Evolutionary conservation across 2,797 vertebrate genomes (phyloP), one percentile per base, ranked within the genome.

Genomic region (Fistularia commersonii): DNA sequence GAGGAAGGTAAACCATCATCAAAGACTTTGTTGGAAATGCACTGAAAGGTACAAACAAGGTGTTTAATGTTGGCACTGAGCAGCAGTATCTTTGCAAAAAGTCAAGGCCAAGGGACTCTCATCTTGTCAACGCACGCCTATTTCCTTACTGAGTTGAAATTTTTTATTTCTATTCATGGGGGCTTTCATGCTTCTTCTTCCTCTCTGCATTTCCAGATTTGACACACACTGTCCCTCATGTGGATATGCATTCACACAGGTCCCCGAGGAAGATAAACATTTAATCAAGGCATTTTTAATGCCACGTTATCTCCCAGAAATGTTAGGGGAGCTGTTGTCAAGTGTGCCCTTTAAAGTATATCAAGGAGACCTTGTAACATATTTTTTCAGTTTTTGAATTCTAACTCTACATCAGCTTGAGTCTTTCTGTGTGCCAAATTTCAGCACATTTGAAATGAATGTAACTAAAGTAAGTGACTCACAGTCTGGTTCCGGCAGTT

Each of bases 41-140:
- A 70, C 55, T 51, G 61, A 58, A 60, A 51, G 54, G 58, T 72
- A 63, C 50, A 64, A 64, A 76, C 37, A 36, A 42, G 44, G 48
- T 64, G 64, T 65, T 76, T 72, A 77, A 81, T 68, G 49, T 53
- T 32, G 46, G 52, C 49, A 54, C 50, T 36, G 41, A 65, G 64
- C 48, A 14, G 73, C 66, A 53, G 63, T 54, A 60, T 70, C 64
- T 61, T 70, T 7, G 79, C 82, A 77, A 36, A 54, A 6, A 69
- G 77, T 82, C 66, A 7, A 78, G 58, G 68, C 77, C 64, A 8
- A 15, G 67, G 75, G 80, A 82, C 59, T 51, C 48, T 52, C 45
- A 53, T 57, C 33, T 47, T 54, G 37, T 68, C 51, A 71, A 47
- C 8, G 59, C 37, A 45, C 54, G 70, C 51, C 66, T 70, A 41